phyloP scores from a whole-genome alignment of 2,888 invertebrate genomes.

The Laspeyria flexula region DNA sequence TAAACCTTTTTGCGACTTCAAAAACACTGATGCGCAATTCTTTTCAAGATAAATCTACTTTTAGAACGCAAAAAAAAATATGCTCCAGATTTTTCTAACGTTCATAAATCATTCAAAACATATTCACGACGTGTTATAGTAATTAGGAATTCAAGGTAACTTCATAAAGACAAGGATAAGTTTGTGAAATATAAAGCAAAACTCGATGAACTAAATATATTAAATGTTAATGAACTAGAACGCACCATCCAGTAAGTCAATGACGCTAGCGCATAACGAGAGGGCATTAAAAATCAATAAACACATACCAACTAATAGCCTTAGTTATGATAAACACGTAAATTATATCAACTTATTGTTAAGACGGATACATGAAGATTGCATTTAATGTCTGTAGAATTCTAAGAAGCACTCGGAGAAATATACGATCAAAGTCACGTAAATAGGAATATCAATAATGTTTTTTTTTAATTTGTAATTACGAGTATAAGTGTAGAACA shows the following conservation, averaged over 20 bases:
- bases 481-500: background rate
- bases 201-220: background rate
- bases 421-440: background rate
- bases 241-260: no score
- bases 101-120: background rate
- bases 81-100: background rate
- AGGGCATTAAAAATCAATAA: background rate
- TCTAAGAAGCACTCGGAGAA: no score
- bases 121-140: background rate
- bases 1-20: no score
- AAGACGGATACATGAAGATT: background rate
- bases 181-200: background rate
- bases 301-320: background rate
- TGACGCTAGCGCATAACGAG: background rate
- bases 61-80: background rate
- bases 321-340: background rate
- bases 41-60: no score
- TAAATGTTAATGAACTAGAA: background rate
- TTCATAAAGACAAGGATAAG: background rate
- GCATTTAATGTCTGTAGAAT: no score
- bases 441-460: background rate
- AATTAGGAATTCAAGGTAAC: slow-evolving; percentile 3
- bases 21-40: no score
- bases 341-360: background rate
- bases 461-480: no score